Percentiles rank a stretch among this genome's conserved stretches.
phyloP scores from a whole-genome alignment of 1,140 invertebrate genomes.

The Eurosta solidaginis region DNA sequence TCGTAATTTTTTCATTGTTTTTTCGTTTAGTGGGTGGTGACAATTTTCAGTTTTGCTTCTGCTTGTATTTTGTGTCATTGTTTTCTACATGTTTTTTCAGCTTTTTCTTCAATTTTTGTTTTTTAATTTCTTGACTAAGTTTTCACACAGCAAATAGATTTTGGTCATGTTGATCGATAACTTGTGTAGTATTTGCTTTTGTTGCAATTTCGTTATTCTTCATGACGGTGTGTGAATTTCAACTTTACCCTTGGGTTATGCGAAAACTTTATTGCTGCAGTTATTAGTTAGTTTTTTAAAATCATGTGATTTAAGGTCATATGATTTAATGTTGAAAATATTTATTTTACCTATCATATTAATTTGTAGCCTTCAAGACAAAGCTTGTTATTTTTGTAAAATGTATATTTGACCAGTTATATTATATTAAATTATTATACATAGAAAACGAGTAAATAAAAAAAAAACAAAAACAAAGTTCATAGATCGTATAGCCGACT shows the following conservation, averaged over 20 bases:
- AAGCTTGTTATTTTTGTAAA: no score
- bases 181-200: no score
- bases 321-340: no score
- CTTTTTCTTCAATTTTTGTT: neutral
- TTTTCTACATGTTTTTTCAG: neutral
- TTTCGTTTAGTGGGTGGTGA: neutral
- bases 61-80: no score
- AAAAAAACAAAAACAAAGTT: no score
- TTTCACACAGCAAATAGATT: conserved; percentile 30
- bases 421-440: no score
- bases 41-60: neutral
- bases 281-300: conserved; percentile 19
- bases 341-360: no score
- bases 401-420: no score
- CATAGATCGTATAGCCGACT: no score
- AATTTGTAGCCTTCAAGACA: no score
- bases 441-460: no score
- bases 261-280: neutral
- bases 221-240: neutral
- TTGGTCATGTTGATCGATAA: conserved; percentile 24
- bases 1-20: conserved; percentile 20
- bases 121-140: neutral
- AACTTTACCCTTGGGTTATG: conserved; percentile 6
- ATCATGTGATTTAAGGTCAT: no score
- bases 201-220: neutral